phyloP scores from a whole-genome alignment of 2,113 vertebrate species.

The Microtus ochrogaster region DNA sequence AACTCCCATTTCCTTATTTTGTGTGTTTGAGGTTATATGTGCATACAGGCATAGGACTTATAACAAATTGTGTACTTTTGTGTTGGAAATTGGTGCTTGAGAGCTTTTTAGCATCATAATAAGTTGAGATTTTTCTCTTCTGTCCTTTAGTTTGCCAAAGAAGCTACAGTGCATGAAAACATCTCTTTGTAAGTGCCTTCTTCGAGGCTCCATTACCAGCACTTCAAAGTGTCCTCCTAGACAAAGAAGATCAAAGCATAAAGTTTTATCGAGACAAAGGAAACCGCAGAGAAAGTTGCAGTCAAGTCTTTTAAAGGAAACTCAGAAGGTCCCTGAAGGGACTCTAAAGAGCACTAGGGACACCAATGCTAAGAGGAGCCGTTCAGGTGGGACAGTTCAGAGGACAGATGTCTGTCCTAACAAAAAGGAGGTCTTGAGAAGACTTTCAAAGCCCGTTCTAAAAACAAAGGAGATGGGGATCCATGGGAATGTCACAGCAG shows the following conservation, averaged over 20 bases:
- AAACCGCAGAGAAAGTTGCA: slow-evolving; percentile 56
- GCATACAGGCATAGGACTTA: background rate
- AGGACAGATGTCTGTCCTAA: background rate
- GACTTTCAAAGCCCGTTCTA: background rate
- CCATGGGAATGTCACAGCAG: background rate
- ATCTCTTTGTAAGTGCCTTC: slow-evolving; percentile 84
- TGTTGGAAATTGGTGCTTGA: slow-evolving; percentile 35
- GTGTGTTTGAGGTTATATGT: background rate
- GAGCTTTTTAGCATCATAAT: background rate
- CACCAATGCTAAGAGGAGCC: background rate
- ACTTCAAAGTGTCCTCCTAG: slow-evolving; percentile 11
- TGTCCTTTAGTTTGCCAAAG: slow-evolving; percentile 83
- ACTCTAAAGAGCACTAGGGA: background rate
- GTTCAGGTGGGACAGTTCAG: background rate
- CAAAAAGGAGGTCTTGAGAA: background rate
- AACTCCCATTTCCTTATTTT: slow-evolving; percentile 29
- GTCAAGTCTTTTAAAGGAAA: slow-evolving; percentile 61
- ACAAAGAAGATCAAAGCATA: slow-evolving; percentile 58
- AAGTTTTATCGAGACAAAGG: slow-evolving; percentile 52
- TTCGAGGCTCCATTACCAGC: background rate
- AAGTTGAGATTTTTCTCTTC: slow-evolving; percentile 60
- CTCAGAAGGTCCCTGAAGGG: slow-evolving; percentile 9
- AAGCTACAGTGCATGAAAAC: slow-evolving; percentile 86
- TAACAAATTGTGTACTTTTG: slow-evolving; percentile 14
- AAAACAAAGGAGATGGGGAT: slow-evolving; percentile 13